phyloP scores from a whole-genome alignment of 1,140 invertebrate genomes.

The Drosophila asahinai region DNA sequence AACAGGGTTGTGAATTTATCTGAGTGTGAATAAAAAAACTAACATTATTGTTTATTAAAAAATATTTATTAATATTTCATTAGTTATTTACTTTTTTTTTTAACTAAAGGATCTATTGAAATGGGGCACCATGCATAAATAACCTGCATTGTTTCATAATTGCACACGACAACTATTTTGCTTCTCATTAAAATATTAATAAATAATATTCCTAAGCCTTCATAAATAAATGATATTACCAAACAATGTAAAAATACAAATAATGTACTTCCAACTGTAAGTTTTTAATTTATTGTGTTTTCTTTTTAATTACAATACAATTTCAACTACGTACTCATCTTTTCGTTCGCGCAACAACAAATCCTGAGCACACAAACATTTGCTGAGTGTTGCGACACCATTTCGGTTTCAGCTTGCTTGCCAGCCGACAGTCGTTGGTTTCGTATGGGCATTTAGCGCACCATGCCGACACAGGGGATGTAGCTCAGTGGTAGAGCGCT shows the following conservation, averaged over 20 bases:
- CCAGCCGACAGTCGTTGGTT: background rate
- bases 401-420: too few relatives aligned
- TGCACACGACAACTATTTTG: too few relatives aligned
- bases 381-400: background rate
- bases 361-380: background rate
- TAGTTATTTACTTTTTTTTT: too few relatives aligned
- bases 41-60: too few relatives aligned
- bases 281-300: background rate
- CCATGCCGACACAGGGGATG: slow-evolving; percentile 41
- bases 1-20: background rate
- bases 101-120: too few relatives aligned
- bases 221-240: background rate
- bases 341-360: background rate
- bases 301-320: background rate
- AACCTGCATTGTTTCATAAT: too few relatives aligned
- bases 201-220: background rate
- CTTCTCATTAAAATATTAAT: background rate
- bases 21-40: too few relatives aligned
- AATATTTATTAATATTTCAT: background rate
- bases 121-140: too few relatives aligned
- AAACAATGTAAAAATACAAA: too few relatives aligned
- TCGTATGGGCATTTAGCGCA: slow-evolving; percentile 17
- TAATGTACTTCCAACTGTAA: background rate
- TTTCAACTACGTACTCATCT: background rate
- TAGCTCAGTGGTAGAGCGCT: slow-evolving; percentile 82